Conservation (phyloP, 2,888 invertebrate species). For the Melangyna quadrimaculata region DNA sequence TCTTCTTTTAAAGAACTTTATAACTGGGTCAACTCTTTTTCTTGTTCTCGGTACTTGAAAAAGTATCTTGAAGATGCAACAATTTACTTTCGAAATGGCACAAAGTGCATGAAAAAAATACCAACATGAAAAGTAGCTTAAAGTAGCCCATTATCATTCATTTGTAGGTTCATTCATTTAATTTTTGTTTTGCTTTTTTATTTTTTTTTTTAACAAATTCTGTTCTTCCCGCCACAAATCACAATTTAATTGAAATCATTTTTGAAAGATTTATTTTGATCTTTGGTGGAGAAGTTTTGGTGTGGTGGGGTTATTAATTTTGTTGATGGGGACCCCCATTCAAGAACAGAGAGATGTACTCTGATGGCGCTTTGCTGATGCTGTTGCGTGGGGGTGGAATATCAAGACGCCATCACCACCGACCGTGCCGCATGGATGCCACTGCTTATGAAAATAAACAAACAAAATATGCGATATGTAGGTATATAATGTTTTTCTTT, state of each 20-base stretch:
- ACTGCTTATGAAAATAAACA: constrained; percentile 42
- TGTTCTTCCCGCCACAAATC: constrained; percentile 48
- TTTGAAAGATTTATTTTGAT: constrained; percentile 64
- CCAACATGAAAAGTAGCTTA: constrained; percentile 2
- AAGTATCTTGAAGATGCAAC: constrained; percentile 41
- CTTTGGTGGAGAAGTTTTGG: not conserved
- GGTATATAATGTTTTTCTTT: constrained; percentile 22
- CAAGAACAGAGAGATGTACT: not conserved
- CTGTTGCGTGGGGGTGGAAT: constrained; percentile 33
- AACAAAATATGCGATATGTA: constrained; percentile 29
- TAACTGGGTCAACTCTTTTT: constrained; percentile 56
- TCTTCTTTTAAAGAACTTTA: not conserved
- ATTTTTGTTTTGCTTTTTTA: not conserved
- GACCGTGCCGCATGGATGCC: not conserved
- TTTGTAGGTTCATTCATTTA: constrained; percentile 34
- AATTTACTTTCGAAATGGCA: constrained; percentile 55
- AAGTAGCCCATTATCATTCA: constrained; percentile 37
- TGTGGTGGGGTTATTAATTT: constrained; percentile 7
- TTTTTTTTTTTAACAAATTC: not conserved
- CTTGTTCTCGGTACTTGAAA: not conserved
- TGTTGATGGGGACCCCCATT: not conserved
- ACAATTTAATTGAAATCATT: constrained; percentile 69
- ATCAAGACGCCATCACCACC: constrained; percentile 10
- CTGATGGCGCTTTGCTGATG: constrained; percentile 26
- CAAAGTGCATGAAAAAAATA: constrained; percentile 40